A percentile compares a stretch with the other conserved stretches of the same genome.
Conservation (phyloP, 2,888 invertebrate species). For the Zygothrica quintamaculata region DNA sequence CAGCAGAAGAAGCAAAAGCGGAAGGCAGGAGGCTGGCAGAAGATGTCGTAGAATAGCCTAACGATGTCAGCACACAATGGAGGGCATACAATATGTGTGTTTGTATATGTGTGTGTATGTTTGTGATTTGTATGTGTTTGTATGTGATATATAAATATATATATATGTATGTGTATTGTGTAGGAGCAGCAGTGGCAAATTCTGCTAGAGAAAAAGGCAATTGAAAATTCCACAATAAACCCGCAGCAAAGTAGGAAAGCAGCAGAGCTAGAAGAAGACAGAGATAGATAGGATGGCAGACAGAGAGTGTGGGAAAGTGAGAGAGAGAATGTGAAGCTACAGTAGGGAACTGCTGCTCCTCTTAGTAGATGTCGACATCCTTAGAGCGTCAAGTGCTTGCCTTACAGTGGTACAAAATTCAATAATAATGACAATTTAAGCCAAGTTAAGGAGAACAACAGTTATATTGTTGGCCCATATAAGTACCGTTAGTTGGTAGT, state of each 20-base stretch:
- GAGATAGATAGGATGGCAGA: slow-evolving; percentile 8
- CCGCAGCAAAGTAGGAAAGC: slow-evolving; percentile 38
- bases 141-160: no score
- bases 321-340: slow-evolving; percentile 24
- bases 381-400: slow-evolving; percentile 24
- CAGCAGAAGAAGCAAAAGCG: slow-evolving; percentile 26
- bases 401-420: slow-evolving; percentile 39
- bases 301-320: slow-evolving; percentile 14
- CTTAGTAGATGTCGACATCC: slow-evolving; percentile 28
- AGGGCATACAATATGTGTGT: slow-evolving; percentile 35
- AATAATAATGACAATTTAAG: no score
- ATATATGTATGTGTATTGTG: slow-evolving; percentile 44
- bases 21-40: slow-evolving; percentile 28
- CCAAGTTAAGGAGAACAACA: no score
- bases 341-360: no score
- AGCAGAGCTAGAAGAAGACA: slow-evolving; percentile 12
- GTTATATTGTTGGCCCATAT: no score
- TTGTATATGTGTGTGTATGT: slow-evolving; percentile 1
- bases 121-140: slow-evolving; percentile 7
- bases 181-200: slow-evolving; percentile 50
- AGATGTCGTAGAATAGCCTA: slow-evolving; percentile 61
- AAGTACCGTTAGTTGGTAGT: no score
- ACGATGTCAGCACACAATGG: slow-evolving; percentile 72
- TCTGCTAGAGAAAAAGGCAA: slow-evolving; percentile 65
- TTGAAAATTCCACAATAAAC: slow-evolving; percentile 76